Percentiles rank a stretch among this genome's conserved stretches.
These are phyloP conservation scores for Phymastichus coffea DNA, from an alignment of 1,140 invertebrate species.

Conservation along the genomic window DNA sequence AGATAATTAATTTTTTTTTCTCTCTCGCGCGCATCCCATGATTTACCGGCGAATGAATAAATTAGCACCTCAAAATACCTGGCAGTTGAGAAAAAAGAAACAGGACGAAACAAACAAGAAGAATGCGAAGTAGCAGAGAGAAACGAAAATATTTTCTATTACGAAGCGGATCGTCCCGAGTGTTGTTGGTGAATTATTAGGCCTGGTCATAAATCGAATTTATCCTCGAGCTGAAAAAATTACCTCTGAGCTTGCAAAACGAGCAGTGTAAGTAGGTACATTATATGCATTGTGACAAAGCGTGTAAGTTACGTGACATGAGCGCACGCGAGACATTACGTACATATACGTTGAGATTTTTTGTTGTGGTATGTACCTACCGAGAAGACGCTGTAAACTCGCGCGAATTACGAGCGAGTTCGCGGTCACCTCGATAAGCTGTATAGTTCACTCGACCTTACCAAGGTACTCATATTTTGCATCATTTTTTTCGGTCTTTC, in stretches of 20 bases:
- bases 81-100: background rate
- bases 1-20: conserved; percentile 30
- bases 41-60: conserved; percentile 30
- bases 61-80: conserved; percentile 27
- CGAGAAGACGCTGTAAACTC: conserved; percentile 43
- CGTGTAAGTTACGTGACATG: conserved; percentile 6
- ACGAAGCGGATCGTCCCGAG: conserved; percentile 21
- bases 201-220: conserved; percentile 34
- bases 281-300: background rate
- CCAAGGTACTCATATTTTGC: background rate
- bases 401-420: too few relatives aligned
- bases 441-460: background rate
- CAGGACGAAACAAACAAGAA: too few relatives aligned
- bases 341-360: too few relatives aligned
- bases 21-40: background rate
- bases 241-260: background rate
- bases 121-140: conserved; percentile 4
- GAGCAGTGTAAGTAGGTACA: background rate
- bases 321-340: background rate
- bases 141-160: background rate
- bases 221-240: background rate
- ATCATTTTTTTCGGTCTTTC: conserved; percentile 9
- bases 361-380: conserved; percentile 8
- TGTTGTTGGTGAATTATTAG: conserved; percentile 43
- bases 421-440: conserved; percentile 15